Percentiles rank a stretch among this genome's conserved stretches.
Conservation (phyloP, 2,797 vertebrate species). For the Pitangus sulphuratus region DNA sequence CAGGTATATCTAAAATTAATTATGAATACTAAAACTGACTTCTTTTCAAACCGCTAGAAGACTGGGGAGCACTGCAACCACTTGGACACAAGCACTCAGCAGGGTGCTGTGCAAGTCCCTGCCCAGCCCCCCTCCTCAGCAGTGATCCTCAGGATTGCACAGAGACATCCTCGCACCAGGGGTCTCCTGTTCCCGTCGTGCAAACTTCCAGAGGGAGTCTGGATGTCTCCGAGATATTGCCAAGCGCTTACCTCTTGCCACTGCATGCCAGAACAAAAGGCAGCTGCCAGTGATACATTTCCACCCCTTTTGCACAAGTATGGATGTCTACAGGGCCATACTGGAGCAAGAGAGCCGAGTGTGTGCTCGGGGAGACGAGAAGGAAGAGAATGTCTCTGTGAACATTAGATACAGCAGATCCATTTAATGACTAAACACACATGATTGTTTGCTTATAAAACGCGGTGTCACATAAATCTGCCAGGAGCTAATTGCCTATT, state of each 20-base stretch:
- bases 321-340: rapidly evolving
- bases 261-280: neutral
- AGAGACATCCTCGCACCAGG: neutral
- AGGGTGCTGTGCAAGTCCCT: neutral
- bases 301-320: neutral
- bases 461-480: slow-evolving; percentile 13
- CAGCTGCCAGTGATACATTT: neutral
- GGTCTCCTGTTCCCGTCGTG: neutral
- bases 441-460: slow-evolving; percentile 56
- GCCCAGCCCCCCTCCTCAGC: neutral
- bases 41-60: neutral
- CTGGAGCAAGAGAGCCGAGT: neutral
- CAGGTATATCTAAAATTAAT: slow-evolving; percentile 53
- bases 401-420: neutral
- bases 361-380: rapidly evolving
- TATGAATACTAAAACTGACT: neutral
- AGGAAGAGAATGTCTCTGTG: neutral
- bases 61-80: neutral
- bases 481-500: slow-evolving; percentile 60
- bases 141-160: rapidly evolving
- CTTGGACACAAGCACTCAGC: rapidly evolving
- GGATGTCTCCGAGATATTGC: neutral
- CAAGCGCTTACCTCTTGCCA: neutral
- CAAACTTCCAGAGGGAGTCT: neutral
- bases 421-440: slow-evolving; percentile 47